Evolutionary conservation across 2,888 invertebrate species (phyloP).

Genomic region (Rotaria magnacalcarata): DNA sequence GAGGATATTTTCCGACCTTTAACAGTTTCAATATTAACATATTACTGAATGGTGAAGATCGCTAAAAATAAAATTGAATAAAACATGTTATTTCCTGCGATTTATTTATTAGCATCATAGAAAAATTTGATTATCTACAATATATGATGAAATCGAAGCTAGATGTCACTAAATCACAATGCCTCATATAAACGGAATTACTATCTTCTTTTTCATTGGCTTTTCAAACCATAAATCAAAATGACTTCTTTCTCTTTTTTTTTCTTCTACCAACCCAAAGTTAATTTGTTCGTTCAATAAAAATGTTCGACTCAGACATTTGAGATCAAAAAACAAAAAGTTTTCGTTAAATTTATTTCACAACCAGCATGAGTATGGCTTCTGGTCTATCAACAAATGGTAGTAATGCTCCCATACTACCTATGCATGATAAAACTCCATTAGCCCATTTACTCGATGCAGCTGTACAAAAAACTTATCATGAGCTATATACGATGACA

Average conservation of each 20-base stretch:
- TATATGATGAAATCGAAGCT: background rate
- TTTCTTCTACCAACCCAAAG: background rate
- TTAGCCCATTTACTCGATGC: conserved; percentile 87
- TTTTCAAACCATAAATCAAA: background rate
- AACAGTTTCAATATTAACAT: too few species aligned
- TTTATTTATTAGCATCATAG: too few species aligned
- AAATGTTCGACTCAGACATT: background rate
- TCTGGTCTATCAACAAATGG: background rate
- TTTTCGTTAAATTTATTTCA: background rate
- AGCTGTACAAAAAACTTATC: conserved; percentile 92
- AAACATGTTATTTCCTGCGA: too few species aligned
- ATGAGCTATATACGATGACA: conserved; percentile 88
- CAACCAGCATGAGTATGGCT: background rate
- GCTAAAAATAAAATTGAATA: too few species aligned
- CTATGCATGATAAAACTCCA: conserved; percentile 55
- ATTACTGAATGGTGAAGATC: too few species aligned
- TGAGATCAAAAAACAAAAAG: background rate
- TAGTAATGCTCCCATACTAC: background rate
- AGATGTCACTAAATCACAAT: background rate
- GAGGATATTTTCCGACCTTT: too few species aligned
- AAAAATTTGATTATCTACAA: background rate
- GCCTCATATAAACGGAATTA: background rate
- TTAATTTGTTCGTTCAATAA: background rate
- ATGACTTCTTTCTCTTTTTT: background rate
- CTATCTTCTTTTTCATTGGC: background rate